These are phyloP conservation scores for Fissipunctia ypsillon DNA, from an alignment of 2,888 invertebrate species.

Conservation along the genomic window DNA sequence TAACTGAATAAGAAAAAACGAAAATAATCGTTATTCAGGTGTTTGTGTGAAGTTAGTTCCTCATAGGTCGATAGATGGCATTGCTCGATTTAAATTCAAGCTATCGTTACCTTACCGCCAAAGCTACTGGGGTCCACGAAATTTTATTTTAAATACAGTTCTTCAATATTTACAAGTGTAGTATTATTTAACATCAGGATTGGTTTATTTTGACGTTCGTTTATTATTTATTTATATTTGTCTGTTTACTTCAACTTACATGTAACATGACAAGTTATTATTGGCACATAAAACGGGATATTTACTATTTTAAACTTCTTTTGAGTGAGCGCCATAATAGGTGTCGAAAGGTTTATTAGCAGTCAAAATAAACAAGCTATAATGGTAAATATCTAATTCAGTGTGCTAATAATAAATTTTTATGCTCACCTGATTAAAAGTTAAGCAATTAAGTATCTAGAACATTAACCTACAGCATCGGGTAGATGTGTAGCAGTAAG, in stretches of 20 bases:
- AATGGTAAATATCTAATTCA: neutral
- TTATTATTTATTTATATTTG: constrained; percentile 2
- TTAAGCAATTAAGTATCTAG: neutral
- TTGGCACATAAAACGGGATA: neutral
- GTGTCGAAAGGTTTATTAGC: neutral
- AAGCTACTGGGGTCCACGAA: no score
- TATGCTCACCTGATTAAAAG: neutral
- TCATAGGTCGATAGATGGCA: no score
- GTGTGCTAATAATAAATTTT: neutral
- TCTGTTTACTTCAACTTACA: constrained; percentile 1
- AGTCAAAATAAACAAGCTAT: neutral
- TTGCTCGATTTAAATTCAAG: no score
- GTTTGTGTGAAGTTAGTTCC: no score
- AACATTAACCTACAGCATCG: neutral
- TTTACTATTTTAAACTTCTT: neutral
- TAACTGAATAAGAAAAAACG: constrained; percentile 32
- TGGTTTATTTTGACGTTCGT: constrained; percentile 19
- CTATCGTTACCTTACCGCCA: no score
- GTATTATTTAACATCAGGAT: no score
- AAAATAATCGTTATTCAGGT: constrained; percentile 26
- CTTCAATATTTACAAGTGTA: no score
- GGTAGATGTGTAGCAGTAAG: neutral
- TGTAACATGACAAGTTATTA: neutral
- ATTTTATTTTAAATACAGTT: no score
- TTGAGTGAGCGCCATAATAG: neutral